Percentiles rank a stretch among this genome's conserved stretches.
phyloP scores from a whole-genome alignment of 2,113 vertebrate genomes.

The Oreotrochilus melanogaster region DNA sequence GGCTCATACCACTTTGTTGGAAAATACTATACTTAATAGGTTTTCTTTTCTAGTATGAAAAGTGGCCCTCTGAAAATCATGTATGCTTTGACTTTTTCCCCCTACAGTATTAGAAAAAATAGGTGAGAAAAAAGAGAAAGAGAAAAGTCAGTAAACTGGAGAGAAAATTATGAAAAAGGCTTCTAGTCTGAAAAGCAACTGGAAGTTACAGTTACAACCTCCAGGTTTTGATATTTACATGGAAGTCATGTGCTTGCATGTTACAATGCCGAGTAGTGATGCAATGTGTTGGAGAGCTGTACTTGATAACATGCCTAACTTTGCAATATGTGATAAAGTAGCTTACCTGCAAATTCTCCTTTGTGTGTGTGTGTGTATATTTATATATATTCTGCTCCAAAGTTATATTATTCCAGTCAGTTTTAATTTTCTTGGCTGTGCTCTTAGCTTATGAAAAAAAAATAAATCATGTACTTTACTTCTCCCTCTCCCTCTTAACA shows the following conservation, averaged over 20 bases:
- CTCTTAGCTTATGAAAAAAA: neutral
- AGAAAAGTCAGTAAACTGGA: neutral
- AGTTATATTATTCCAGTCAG: neutral
- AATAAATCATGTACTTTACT: neutral
- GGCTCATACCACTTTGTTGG: neutral
- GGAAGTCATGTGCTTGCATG: neutral
- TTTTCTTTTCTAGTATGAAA: neutral
- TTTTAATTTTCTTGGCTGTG: neutral
- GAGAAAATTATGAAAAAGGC: neutral
- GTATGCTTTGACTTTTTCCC: neutral
- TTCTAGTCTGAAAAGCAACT: neutral
- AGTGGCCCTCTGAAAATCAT: neutral
- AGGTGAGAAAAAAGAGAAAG: neutral
- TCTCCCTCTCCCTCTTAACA: neutral
- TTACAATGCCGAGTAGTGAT: neutral
- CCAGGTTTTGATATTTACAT: neutral
- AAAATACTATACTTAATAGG: neutral
- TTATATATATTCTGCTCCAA: neutral
- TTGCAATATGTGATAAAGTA: neutral
- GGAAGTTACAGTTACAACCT: neutral
- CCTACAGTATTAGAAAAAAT: neutral
- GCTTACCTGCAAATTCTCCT: neutral
- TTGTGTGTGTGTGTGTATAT: too few relatives aligned
- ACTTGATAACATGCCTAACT: fast-evolving
- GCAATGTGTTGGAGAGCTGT: neutral